These are phyloP conservation scores for Lasioglossum zephyrum DNA, from an alignment of 2,888 invertebrate species.

Conservation along the genomic window DNA sequence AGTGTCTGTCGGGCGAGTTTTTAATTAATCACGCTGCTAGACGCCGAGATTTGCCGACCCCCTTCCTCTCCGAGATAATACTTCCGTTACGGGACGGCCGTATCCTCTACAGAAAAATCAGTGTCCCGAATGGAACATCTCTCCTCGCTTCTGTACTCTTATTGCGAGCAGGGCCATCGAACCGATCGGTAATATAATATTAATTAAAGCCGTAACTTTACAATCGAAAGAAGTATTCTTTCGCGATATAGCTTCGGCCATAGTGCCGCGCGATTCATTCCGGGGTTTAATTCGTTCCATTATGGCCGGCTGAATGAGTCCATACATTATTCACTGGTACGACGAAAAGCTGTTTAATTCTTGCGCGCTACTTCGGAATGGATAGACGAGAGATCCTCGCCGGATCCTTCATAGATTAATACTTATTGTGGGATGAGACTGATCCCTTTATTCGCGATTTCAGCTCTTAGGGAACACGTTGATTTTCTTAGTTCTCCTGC, in stretches of 20 bases:
- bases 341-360: not conserved
- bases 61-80: not conserved
- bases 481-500: not conserved
- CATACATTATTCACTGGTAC: not conserved
- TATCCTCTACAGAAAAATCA: not conserved
- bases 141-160: not conserved
- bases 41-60: not conserved
- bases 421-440: not conserved
- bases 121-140: not conserved
- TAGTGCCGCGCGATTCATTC: not conserved
- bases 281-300: not conserved
- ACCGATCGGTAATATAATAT: not conserved
- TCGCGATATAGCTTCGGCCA: not conserved
- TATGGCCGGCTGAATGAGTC: not conserved
- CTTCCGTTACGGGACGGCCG: not conserved
- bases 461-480: not conserved
- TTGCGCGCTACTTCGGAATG: not conserved
- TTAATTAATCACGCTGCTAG: slow-evolving; percentile 23
- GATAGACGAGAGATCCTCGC: not conserved
- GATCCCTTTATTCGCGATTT: not conserved
- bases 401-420: not conserved
- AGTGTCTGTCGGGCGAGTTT: not conserved
- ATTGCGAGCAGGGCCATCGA: not conserved
- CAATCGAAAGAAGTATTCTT: not conserved
- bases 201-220: not conserved